These are phyloP conservation scores for Eurypyga helias DNA, from an alignment of 2,113 vertebrate genomes.

Conservation along the genomic window DNA sequence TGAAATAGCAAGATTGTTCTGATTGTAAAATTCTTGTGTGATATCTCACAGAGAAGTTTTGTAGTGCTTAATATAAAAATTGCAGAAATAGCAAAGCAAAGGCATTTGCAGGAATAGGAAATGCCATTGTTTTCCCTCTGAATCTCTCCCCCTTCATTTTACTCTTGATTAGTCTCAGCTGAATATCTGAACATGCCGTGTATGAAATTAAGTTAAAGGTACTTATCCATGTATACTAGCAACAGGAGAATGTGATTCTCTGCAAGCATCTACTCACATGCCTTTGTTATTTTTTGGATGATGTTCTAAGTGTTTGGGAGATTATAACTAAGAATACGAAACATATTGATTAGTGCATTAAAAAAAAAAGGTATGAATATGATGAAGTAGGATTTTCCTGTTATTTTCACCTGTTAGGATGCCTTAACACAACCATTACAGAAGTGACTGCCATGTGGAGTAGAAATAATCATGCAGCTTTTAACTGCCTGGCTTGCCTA, in stretches of 20 bases:
- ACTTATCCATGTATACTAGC: neutral
- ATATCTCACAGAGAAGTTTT: neutral
- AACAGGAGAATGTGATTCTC: neutral
- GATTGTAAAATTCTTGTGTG: neutral
- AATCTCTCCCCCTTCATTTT: neutral
- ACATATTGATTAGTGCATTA: neutral
- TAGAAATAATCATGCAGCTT: neutral
- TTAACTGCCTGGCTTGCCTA: neutral
- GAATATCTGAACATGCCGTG: rapidly evolving
- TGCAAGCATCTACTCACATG: neutral
- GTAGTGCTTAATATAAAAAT: neutral
- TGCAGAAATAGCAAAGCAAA: neutral
- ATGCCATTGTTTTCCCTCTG: too few relatives aligned
- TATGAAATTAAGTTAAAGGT: neutral
- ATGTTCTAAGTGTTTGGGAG: neutral
- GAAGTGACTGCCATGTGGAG: neutral
- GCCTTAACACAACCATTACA: neutral
- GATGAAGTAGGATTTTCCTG: neutral
- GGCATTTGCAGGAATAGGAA: neutral
- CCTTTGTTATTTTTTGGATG: neutral
- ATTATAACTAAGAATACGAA: neutral
- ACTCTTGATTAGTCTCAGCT: neutral
- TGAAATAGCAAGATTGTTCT: neutral
- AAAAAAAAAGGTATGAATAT: neutral
- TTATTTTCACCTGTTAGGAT: neutral